Base-by-base conservation (phyloP, 64 coral and sea anemone genomes). In the Anthopleura sola region DNA sequence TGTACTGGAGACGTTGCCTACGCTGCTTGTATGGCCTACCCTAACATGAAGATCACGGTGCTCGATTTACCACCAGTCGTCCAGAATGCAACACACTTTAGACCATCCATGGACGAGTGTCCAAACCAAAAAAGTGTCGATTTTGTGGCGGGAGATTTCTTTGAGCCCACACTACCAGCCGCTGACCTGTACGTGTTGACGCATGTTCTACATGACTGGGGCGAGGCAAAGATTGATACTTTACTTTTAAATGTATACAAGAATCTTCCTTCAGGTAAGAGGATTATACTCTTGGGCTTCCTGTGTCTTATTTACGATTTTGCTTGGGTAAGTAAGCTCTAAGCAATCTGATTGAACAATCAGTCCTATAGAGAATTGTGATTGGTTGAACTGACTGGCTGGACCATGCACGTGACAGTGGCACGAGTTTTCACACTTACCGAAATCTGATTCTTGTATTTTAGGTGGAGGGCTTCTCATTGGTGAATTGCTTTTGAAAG, bases 391-490 rank as follows among this genome's bases (percentile, higher is more conserved):
- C n/a, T n/a, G n/a, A n/a, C n/a, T n/a, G n/a, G n/a, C n/a, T n/a
- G n/a, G n/a, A n/a, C n/a, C n/a, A n/a, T n/a, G n/a, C n/a, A n/a
- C 40, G 40, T 44, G 40, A 44, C 40, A 3, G 40, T 17, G 55
- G 20, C 16, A 21, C 18, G 20, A 56, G 20, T 21, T 56, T 21
- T 17, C 55, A 21, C 16, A 18, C 17, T 56, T 5, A 56, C 20
- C 20, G 55, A 44, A 1, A 21, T 56, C 17, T 53, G 0, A 48
- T 53, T 53, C 14, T 71, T 33, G 8, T 3, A 32, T n/a, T 55
- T 46, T 3, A 97, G 95, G 95, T 82, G 95, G 95, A 46, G 88
- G 87, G 28, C 38, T 97, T 66, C 88, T 93, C 14, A 88, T 97
- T 76, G 88, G 81, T 19, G 91, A 93, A 87, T 53, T 80, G 15